Evolutionary conservation across 2,888 invertebrate genomes (phyloP), one percentile per base, ranked within the genome.

Genomic region (Tortricodes alternella): DNA sequence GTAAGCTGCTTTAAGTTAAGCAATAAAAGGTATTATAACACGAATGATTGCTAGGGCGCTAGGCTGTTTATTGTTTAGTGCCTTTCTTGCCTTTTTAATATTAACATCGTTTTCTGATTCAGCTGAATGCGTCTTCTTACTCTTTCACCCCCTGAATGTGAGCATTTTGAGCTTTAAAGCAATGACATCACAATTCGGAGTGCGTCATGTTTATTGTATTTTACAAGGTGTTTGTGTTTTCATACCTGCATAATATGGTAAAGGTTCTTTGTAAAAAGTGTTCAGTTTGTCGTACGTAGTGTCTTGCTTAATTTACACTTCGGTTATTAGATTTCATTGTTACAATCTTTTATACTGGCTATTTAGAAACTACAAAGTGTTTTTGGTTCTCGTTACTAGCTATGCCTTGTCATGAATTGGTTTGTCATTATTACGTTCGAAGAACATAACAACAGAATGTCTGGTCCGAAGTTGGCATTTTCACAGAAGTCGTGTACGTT

Each of bases 231-330:
- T 9, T 35, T 37, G 29, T 29, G 27, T 44, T 4, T 29, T n/a
- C 29, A n/a, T 29, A 11, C 11, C 1, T 29, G 11, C 11, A n/a
- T 27, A 27, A n/a, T 27, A 9, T 11, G 4, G 5, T 5, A 29
- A 21, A 21, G 21, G 21, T 29, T 27, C 4, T 21, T 34, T 32
- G 21, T 39, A 16, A 7, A 27, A 32, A 32, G 32, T 32, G 27
- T 49, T 38, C 19, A 23, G 21, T 43, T 43, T 48, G 24, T 52
- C 44, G 8, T 44, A 16, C 8, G 32, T 55, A 35, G 46, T n/a
- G 18, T 41, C 34, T 46, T 34, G 18, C 39, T 55, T 29, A 5
- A 19, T 6, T 5, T 35, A 7, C 3, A 44, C n/a, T 39, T 39
- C 23, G 9, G 38, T 34, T 11, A 15, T 21, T 41, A 46, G 39